Base-by-base conservation (phyloP, 2,888 invertebrate species). In the Noctua pronuba region DNA sequence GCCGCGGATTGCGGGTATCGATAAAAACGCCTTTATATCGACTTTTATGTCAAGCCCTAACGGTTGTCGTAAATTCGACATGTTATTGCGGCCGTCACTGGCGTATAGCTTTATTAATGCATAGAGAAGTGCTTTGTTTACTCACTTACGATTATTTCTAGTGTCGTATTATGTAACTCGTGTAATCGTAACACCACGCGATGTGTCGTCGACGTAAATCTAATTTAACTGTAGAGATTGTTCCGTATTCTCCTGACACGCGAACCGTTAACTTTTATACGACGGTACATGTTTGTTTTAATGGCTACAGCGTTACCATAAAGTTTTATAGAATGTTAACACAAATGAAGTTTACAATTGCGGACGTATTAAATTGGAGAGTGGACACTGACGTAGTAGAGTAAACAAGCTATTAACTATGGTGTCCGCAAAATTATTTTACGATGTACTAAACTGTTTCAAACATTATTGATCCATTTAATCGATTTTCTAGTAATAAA, bases 21-120 rank as follows among this genome's bases (percentile, higher is more conserved):
- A 95, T 95, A 95, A 95, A 95, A 95, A 93, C 89, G 89, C 89
- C 86, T 92, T 93, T 92, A 92, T 93, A 94, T 94, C 93, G 94
- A 93, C 91, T 92, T 95, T 95, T 94, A 95, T 93, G 92, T 90
- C 86, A 88, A 79, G 79, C 89, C 89, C 92, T 94, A 93, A 95
- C 93, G 92, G 92, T 90, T 88, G 91, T 86, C 90, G 94, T 95
- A 95, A 95, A 95, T 94, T 94, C 89, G 89, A 92, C 86, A 86
- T 85, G 88, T 95, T 94, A 95, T 92, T 84, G 91, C 88, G 87
- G 72, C 87, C 83, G 89, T 92, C 91, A 84, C 83, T 83, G 79
- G 80, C 65, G 82, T 91, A 95, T 91, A 91, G 90, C 95, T 95
- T 95, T 94, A 95, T 95, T 94, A 94, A 91, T 89, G 83, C 85